Evolutionary conservation across 2,888 invertebrate genomes (phyloP).

Genomic region (Dicyrtoma fusca): DNA sequence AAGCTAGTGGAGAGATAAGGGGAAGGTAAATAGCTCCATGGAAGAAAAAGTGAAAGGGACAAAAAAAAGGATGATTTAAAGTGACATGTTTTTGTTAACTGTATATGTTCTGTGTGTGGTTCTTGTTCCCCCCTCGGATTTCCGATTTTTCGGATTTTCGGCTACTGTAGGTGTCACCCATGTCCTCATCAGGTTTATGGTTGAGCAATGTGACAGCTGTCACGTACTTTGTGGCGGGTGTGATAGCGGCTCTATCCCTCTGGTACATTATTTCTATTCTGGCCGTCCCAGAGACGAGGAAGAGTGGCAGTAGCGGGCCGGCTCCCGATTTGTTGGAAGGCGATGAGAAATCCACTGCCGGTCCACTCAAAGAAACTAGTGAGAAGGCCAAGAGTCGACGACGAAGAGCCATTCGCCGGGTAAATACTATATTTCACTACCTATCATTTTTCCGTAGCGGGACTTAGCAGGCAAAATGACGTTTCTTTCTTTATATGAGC

Average conservation of each 20-base stretch:
- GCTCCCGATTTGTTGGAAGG: not conserved
- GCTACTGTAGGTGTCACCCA: conserved; percentile 5
- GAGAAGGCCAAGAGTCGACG: conserved; percentile 15
- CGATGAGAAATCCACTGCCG: not conserved
- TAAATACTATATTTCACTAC: conserved; percentile 18
- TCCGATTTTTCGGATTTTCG: not conserved
- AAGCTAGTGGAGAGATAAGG: no score
- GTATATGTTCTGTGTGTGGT: not conserved
- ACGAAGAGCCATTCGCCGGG: conserved; percentile 2
- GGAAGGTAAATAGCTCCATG: no score
- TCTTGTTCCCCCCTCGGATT: not conserved
- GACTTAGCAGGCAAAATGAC: no score
- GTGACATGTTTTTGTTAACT: conserved; percentile 4
- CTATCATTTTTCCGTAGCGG: no score
- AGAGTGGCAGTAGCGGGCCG: no score
- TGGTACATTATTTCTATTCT: not conserved
- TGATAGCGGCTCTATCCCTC: conserved; percentile 4
- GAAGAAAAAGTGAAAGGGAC: no score
- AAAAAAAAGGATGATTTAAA: not conserved
- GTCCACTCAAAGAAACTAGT: no score
- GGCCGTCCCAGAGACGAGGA: not conserved
- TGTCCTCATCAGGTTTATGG: not conserved
- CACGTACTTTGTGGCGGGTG: conserved; percentile 18
- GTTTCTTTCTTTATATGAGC: no score
- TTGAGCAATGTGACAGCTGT: conserved; percentile 17